phyloP scores from a whole-genome alignment of 2,797 vertebrate genomes.

The Glossophaga mutica region DNA sequence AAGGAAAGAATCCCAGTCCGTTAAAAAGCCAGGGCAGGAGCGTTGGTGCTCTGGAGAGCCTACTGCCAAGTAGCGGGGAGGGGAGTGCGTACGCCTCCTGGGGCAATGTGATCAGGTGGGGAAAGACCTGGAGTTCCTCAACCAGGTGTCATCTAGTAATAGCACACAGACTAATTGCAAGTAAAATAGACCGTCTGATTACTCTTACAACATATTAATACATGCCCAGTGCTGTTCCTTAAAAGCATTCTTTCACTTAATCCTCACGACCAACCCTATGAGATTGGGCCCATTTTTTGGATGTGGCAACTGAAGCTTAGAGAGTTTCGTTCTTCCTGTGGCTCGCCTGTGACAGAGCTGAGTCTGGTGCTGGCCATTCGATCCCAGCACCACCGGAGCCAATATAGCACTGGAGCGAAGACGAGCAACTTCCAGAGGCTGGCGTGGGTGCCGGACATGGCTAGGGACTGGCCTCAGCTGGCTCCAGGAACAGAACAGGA shows the following conservation, averaged over 20 bases:
- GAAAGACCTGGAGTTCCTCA: neutral
- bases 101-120: neutral
- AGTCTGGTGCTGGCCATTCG: neutral
- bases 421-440: neutral
- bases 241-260: neutral
- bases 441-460: neutral
- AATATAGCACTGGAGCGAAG: neutral
- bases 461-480: neutral
- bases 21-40: neutral
- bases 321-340: neutral
- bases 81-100: neutral
- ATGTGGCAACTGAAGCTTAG: neutral
- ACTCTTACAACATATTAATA: neutral
- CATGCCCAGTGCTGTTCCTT: neutral
- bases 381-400: neutral
- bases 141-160: neutral
- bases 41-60: accelerated
- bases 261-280: neutral
- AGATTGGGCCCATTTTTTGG: neutral
- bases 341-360: neutral
- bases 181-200: neutral
- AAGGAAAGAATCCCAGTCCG: neutral
- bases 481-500: neutral
- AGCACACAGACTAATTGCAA: neutral
- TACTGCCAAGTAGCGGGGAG: too few species aligned